Base-by-base conservation (phyloP, 2,888 invertebrate genomes). In the Andrena minutula region DNA sequence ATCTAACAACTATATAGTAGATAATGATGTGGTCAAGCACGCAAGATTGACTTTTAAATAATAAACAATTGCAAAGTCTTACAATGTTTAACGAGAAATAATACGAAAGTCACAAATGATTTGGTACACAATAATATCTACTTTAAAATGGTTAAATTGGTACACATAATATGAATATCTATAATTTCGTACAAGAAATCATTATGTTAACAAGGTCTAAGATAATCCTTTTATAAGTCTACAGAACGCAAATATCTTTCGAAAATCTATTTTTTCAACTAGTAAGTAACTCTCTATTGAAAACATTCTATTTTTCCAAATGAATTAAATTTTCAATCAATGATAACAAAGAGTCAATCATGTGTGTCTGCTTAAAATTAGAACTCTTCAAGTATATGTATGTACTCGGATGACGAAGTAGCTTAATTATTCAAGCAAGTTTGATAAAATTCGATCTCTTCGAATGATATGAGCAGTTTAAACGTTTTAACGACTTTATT, bases 1-100 rank as follows among this genome's bases (percentile, higher is more conserved):
- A n/a, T 78, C 30, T 47, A 20, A 23, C 53, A 10, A 32, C 2
- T 41, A 16, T 53, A 26, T 49, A 53, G 16, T 32, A 12, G 49
- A 53, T 28, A 26, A 60, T 28, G 60, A 41, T 65, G 51, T 20
- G 65, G n/a, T 12, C 58, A 30, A 64, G 23, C 58, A 61, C 71
- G 51, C 61, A 61, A 61, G 76, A 49, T 10, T 76, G 66, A 70
- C 23, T 75, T 30, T 16, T 41, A 41, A 41, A 41, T 41, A 61
- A 70, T 26, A 28, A 56, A 26, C 41, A 71, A 61, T 49, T 41
- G 5, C 41, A 3, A 41, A 20, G 8, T 16, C 53, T 68, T 53
- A 35, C 20, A 61, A 10, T 10, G 8, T 35, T 28, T 23, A 23
- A 35, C 16, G 16, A 41, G 41, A 41, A 41, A 16, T 41, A 41